Evolutionary conservation across 2,797 vertebrate genomes (phyloP), one percentile per base, ranked within the genome.

Genomic region (Hafferia zeledoni): DNA sequence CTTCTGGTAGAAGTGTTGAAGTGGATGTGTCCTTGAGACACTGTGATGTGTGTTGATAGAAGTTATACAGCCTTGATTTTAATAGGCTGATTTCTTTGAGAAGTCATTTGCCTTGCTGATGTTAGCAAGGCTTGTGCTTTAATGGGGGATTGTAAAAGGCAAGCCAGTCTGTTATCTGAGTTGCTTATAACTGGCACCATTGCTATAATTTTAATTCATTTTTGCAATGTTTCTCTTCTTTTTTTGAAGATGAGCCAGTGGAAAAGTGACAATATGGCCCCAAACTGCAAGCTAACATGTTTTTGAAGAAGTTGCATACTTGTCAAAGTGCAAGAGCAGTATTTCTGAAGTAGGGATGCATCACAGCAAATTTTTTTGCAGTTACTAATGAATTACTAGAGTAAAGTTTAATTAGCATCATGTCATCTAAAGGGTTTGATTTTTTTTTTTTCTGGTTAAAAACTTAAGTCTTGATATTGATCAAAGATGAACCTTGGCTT

Each of bases 1-100:
- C 69, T 91, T 94, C 94, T 91, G 15, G 83, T 77, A 90, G 88
- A 94, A 75, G 44, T 89, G 56, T 94, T 65, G 25, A 94, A 94
- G 49, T 94, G 69, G 61, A 60, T 90, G 59, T 5, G 31, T 88
- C 53, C 52, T 88, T 92, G 75, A 85, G 67, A 81, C 39, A 20
- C 77, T 17, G 80, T 63, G 63, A 61, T 68, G 19, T n/a, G 61
- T 88, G 60, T 55, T 95, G 80, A n/a, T 84, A 49, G 83, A 65
- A 96, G 67, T 95, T 87, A 67, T 52, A 44, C 43, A 89, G 81
- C 61, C 35, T 89, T 90, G 57, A 89, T 91, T 89, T 91, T 76
- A 84, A 52, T 80, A 89, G 95, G 70, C 70, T 80, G 28, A 55
- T 96, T 84, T 91, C 88, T 95, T 93, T 77, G 44, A 56, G 64